Conservation (phyloP, 2,113 vertebrate genomes). For the Rhinoptilus africanus region DNA sequence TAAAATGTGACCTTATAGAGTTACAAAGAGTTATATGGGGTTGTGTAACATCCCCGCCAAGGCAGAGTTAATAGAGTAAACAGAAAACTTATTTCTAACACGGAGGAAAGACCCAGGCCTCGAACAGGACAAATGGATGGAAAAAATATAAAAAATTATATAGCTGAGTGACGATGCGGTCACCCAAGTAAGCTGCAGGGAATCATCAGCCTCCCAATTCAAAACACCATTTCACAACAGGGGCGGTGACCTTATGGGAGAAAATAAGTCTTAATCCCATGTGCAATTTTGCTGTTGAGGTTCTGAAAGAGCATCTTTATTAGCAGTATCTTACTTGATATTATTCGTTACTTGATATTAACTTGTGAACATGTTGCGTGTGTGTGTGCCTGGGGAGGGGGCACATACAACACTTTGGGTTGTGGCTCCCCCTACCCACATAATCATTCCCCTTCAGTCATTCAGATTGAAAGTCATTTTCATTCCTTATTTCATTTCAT, state of each 20-base stretch:
- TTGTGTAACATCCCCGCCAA: not conserved
- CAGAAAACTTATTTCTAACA: not conserved
- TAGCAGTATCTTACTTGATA: not conserved
- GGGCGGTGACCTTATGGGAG: not conserved
- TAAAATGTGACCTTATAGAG: constrained; percentile 37
- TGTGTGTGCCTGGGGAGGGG: not conserved
- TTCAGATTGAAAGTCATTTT: not conserved
- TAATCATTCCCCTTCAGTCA: not conserved
- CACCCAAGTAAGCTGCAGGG: not conserved
- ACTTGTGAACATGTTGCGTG: not conserved
- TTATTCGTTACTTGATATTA: not conserved
- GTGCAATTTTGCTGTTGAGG: not conserved
- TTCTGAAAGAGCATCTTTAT: not conserved
- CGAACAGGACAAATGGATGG: not conserved
- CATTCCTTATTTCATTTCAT: not conserved
- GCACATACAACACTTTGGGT: not conserved
- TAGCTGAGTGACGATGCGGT: not conserved
- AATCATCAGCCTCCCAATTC: not conserved
- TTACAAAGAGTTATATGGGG: not conserved
- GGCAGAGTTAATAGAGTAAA: not conserved
- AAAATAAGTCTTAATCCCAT: not conserved
- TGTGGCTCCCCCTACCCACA: not conserved
- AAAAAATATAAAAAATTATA: not conserved
- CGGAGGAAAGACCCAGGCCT: not conserved
- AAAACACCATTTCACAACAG: not conserved